Evolutionary conservation across 2,797 vertebrate genomes (phyloP), one percentile per base, ranked within the genome.

Genomic region (Spheniscus humboldti): DNA sequence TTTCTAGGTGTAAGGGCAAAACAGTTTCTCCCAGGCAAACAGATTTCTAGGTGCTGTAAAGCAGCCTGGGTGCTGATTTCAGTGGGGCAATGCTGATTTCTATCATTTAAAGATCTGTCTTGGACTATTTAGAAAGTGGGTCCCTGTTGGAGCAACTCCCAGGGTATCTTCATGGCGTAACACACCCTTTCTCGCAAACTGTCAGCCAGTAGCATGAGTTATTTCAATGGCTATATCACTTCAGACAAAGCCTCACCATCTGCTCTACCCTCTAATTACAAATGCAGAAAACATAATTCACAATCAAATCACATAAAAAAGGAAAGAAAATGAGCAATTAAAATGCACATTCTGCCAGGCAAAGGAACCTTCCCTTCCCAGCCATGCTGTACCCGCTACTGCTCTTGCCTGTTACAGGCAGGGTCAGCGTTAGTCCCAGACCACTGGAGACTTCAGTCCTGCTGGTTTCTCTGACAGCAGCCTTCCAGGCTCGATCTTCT

Each of bases 221-320:
- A 64, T 77, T 96, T 48, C 89, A 68, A 25, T 13, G 4, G 89
- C 77, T 91, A 28, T 71, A 81, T 75, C 85, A 62, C 90, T 94
- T 91, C 95, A 93, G 93, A 92, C 78, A 91, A 94, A 92, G 90
- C 91, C 45, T 82, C 57, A 2, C 96, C 96, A 96, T 97, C 97
- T 97, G 96, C 91, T 97, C 91, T 86, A 80, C 78, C 41, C 66
- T 92, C 93, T 94, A 95, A 97, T 97, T 97, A 97, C 95, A 94
- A 97, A 97, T 94, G 96, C 91, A 93, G 78, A 90, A 97, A 95
- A 81, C 90, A 95, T 96, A 95, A 97, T 95, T 97, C 94, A 96
- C 88, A 96, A 94, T 76, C 96, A 92, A 96, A 94, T 95, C 94
- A 94, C 89, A 96, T 81, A 60, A 64, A 82, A 89, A 82, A 83